phyloP scores from a whole-genome alignment of 1,140 invertebrate species.

The Conus betulinus region DNA sequence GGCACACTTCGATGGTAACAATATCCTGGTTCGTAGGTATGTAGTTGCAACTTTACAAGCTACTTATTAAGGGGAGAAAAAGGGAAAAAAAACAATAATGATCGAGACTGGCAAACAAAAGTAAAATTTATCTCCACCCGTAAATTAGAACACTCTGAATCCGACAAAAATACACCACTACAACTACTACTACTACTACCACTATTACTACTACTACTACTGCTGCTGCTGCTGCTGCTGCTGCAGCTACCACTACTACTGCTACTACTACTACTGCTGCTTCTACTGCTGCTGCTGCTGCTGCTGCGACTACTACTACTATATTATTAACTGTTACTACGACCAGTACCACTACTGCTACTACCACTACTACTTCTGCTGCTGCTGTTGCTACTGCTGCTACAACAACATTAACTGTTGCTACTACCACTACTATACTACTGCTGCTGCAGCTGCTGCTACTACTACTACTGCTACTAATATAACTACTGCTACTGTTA shows the following conservation, averaged over 20 bases:
- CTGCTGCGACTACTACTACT: too few relatives aligned
- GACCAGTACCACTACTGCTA: neutral
- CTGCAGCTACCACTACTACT: constrained; percentile 6
- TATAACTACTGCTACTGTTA: too few relatives aligned
- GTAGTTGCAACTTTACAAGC: too few relatives aligned
- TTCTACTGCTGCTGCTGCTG: neutral
- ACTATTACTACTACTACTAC: constrained; percentile 11
- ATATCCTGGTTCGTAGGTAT: too few relatives aligned
- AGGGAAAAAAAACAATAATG: too few relatives aligned
- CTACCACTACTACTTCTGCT: too few relatives aligned
- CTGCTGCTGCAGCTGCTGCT: too few relatives aligned
- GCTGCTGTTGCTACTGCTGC: neutral
- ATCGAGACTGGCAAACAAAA: neutral
- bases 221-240: neutral
- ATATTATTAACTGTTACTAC: neutral
- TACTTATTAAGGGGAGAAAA: neutral
- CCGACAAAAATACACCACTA: too few relatives aligned
- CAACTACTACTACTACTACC: constrained; percentile 6
- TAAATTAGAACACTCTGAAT: neutral
- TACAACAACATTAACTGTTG: too few relatives aligned
- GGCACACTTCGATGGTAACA: too few relatives aligned
- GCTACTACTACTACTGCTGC: constrained; percentile 10
- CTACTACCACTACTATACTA: too few relatives aligned
- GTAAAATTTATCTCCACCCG: neutral
- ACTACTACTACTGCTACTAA: too few relatives aligned